These are phyloP conservation scores for Nothocercus julius DNA, from an alignment of 2,113 vertebrate genomes.

Conservation along the genomic window DNA sequence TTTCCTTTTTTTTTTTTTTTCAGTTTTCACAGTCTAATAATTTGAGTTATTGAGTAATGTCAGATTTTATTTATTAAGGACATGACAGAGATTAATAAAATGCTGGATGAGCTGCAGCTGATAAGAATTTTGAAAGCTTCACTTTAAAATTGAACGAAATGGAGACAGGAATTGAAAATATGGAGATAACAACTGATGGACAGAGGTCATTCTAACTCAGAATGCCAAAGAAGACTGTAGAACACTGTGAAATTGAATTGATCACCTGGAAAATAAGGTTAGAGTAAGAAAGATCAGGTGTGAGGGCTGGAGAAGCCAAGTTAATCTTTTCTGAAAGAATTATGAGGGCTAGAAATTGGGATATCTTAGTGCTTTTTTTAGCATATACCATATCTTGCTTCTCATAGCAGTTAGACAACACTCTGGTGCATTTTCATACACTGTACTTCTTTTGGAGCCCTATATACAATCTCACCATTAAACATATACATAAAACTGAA, in stretches of 20 bases:
- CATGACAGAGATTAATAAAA: constrained; percentile 56
- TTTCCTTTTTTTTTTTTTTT: background rate
- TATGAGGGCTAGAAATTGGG: background rate
- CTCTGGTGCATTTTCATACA: background rate
- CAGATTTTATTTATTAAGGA: constrained; percentile 37
- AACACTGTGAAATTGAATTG: constrained; percentile 63
- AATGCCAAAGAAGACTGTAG: constrained; percentile 17
- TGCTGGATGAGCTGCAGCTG: background rate
- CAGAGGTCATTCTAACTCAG: constrained; percentile 32
- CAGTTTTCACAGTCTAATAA: constrained; percentile 20
- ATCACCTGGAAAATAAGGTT: constrained; percentile 72
- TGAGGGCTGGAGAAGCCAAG: constrained; percentile 11
- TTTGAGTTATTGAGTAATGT: background rate
- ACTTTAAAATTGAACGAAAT: constrained; percentile 49
- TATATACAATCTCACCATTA: background rate
- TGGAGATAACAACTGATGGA: constrained; percentile 47
- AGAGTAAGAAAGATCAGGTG: constrained; percentile 39
- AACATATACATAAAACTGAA: background rate
- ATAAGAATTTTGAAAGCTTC: constrained; percentile 20
- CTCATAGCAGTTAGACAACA: background rate
- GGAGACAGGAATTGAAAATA: constrained; percentile 46
- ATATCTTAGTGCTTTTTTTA: background rate
- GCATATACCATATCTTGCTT: background rate
- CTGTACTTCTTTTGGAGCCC: background rate
- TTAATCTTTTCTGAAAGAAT: constrained; percentile 26